Percentiles rank a stretch among this genome's conserved stretches.
Evolutionary conservation across 2,888 invertebrate genomes (phyloP).

Genomic region (Drosophila peninsularis): DNA sequence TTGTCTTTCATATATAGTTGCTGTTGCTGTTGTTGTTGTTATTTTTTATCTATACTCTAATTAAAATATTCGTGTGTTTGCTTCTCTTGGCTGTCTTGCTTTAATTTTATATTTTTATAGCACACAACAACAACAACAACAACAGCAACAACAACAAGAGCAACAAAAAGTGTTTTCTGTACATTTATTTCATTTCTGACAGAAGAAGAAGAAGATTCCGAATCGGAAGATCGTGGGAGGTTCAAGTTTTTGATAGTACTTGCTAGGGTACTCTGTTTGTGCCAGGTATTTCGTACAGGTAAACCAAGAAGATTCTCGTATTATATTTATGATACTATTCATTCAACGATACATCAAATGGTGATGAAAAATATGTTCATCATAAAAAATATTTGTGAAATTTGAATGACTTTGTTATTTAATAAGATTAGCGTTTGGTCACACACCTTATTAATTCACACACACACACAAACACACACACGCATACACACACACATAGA

Average conservation of each 20-base stretch:
- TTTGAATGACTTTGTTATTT: slow-evolving; percentile 7
- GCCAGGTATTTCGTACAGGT: neutral
- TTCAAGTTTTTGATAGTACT: slow-evolving; percentile 57
- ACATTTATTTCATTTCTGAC: slow-evolving; percentile 40
- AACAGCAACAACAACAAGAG: slow-evolving; percentile 3
- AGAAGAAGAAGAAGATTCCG: neutral
- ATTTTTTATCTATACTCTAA: slow-evolving; percentile 80
- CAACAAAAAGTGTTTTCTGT: slow-evolving; percentile 39
- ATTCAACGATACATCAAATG: neutral
- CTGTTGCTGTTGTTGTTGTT: slow-evolving; percentile 53
- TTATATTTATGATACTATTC: too few species aligned
- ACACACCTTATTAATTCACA: slow-evolving; percentile 25
- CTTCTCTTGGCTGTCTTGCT: slow-evolving; percentile 33
- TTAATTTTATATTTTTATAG: slow-evolving; percentile 43
- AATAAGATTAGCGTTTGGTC: slow-evolving; percentile 11
- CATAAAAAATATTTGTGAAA: neutral
- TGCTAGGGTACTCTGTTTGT: neutral
- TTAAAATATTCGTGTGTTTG: slow-evolving; percentile 76
- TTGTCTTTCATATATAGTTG: slow-evolving; percentile 21
- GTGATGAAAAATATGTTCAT: slow-evolving; percentile 4
- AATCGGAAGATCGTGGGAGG: slow-evolving; percentile 65
- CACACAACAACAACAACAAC: slow-evolving; percentile 26
- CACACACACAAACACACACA: neutral
- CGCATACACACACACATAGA: neutral
- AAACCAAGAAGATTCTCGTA: too few species aligned